Evolutionary conservation across 2,888 invertebrate species (phyloP), one percentile per base, ranked within the genome.

Genomic region (Latheticus oryzae): DNA sequence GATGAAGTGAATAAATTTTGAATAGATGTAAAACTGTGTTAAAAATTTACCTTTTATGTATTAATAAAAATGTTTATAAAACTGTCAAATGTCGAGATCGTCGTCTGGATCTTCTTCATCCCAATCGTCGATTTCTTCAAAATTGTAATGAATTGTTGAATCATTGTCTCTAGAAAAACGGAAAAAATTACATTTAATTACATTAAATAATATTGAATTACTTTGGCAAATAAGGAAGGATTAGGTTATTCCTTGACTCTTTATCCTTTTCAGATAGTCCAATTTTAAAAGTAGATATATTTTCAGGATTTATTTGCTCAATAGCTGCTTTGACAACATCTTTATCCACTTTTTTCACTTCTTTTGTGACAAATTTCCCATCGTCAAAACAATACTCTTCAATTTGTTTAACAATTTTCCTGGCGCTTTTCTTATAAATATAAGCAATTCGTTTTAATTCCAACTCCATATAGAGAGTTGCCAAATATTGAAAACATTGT

Each of bases 31-130:
- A n/a, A n/a, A n/a, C n/a, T n/a, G n/a, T n/a, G n/a, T n/a, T n/a
- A n/a, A n/a, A n/a, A n/a, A n/a, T n/a, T n/a, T n/a, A n/a, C n/a
- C n/a, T n/a, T n/a, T n/a, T n/a, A n/a, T n/a, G n/a, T n/a, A n/a
- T n/a, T n/a, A n/a, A n/a, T n/a, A n/a, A n/a, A n/a, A n/a, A n/a
- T n/a, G n/a, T n/a, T n/a, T n/a, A n/a, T n/a, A n/a, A n/a, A n/a
- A n/a, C n/a, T n/a, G n/a, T n/a, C n/a, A 86, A 69, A 91, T 85
- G 78, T 89, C 86, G 58, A 93, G 80, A 79, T 93, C 93, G 76
- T 93, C 91, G 81, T 93, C 93, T 1, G 92, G 92, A 79, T 93
- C 91, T 78, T 92, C 92, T 70, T 91, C 91, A 71, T 93, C 93
- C 82, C 90, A 88, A 74, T 92, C 92, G 76, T 92, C 92, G 1